Conservation (phyloP, 2,797 vertebrate species). For the Gadopsis marmoratus region DNA sequence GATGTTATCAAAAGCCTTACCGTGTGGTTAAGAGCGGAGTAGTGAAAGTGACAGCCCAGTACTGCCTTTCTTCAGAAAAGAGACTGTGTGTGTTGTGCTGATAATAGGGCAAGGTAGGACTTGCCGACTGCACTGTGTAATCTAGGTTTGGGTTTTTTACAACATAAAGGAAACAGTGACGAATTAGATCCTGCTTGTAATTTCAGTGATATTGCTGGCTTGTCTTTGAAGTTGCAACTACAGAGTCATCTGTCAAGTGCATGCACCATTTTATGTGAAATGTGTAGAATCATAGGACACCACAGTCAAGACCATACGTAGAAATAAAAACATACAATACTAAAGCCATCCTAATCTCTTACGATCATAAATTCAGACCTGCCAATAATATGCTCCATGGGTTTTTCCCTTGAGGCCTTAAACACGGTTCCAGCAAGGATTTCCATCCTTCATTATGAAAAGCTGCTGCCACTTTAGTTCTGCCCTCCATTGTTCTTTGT, state of each 20-base stretch:
- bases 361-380: slow-evolving; percentile 41
- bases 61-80: slow-evolving; percentile 5
- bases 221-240: neutral
- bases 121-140: slow-evolving; percentile 39
- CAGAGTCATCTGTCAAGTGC: neutral
- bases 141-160: slow-evolving; percentile 44
- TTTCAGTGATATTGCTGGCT: slow-evolving; percentile 27
- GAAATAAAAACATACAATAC: slow-evolving; percentile 31
- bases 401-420: slow-evolving; percentile 43
- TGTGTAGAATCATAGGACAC: neutral
- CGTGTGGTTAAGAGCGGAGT: slow-evolving; percentile 25
- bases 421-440: slow-evolving; percentile 50
- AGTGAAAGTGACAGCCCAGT: slow-evolving; percentile 10
- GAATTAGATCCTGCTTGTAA: slow-evolving; percentile 27
- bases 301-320: neutral
- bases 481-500: slow-evolving; percentile 64
- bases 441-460: slow-evolving; percentile 59
- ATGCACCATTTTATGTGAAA: neutral
- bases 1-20: slow-evolving; percentile 33
- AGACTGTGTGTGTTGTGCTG: slow-evolving; percentile 30
- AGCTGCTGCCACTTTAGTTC: slow-evolving; percentile 67
- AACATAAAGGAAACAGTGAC: slow-evolving; percentile 35
- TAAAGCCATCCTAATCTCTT: slow-evolving; percentile 25
- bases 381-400: slow-evolving; percentile 50
- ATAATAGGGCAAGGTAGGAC: slow-evolving; percentile 36